Base-by-base conservation (phyloP, 2,113 vertebrate genomes). In the Cranoglanis bouderius region DNA sequence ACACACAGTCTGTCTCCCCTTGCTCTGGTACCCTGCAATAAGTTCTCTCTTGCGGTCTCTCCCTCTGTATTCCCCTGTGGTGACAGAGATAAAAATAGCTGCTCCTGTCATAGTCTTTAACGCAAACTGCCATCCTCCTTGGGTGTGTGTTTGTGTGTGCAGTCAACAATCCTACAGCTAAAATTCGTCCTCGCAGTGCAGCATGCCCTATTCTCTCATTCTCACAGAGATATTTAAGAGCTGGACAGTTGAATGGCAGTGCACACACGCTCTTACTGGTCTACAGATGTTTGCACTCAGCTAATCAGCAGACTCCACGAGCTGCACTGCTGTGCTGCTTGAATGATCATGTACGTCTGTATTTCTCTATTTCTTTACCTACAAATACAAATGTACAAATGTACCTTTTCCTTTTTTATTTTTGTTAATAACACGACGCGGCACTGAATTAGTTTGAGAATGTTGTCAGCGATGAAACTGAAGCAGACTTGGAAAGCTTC, bases 51-150 rank as follows among this genome's bases (percentile, higher is more conserved):
- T 46, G 26, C 40, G 24, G 59, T 70, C 40, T 59, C 72, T 87
- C 13, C 61, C 61, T 75, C 43, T 74, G 19, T 82, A 82, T 86
- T 86, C 38, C 67, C 77, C 72, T 53, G 61, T 72, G 49, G 63
- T 85, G 77, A 72, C 29, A 49, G 46, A 29, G 88, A 19, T 89
- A 89, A 81, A 89, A 89, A 89, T 89, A 89, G 88, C 65, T 78
- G n/a, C 80, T 87, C 78, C 57, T 85, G 85, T 77, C 43, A 12
- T 59, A n/a, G 57, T 75, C 65, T 89, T 86, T 75, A 72, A 70
- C 49, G 74, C 84, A 88, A 85, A 65, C 74, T 87, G 85, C 59
- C 85, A 63, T 51, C 57, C 59, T 87, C 74, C 29, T 61, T 77
- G 85, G 3, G 9, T 63, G 74, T 59, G 70, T 87, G 49, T 75